Evolutionary conservation across 2,113 vertebrate species (phyloP).

Genomic region (Calidris pugnax): DNA sequence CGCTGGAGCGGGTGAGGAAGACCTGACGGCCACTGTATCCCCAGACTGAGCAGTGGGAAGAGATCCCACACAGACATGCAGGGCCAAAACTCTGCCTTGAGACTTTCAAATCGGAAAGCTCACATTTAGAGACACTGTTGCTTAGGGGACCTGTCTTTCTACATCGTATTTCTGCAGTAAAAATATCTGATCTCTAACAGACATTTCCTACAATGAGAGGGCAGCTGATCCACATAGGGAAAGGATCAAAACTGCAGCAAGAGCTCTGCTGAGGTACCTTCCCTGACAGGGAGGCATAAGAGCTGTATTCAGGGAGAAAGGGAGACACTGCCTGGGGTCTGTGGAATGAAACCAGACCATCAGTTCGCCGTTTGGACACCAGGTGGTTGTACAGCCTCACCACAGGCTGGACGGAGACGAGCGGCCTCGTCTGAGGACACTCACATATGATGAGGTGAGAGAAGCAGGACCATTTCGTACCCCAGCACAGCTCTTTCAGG

Average conservation of each 20-base stretch:
- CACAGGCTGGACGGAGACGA: neutral
- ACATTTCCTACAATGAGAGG: neutral
- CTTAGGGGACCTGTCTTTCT: neutral
- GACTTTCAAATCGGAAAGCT: neutral
- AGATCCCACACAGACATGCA: accelerated
- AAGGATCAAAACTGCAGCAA: neutral
- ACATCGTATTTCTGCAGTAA: neutral
- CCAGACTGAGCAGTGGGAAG: neutral
- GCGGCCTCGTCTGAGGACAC: accelerated
- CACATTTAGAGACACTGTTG: neutral
- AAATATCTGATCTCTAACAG: neutral
- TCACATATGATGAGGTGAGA: neutral
- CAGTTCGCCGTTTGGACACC: neutral
- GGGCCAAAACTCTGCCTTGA: neutral
- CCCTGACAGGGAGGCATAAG: accelerated
- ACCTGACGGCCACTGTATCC: neutral
- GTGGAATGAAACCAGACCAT: neutral
- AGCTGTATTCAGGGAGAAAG: neutral
- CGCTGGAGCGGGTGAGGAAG: neutral
- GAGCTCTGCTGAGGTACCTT: neutral
- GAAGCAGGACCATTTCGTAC: neutral
- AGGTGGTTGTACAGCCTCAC: constrained; percentile 24
- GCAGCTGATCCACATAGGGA: neutral
- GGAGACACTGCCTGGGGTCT: neutral
- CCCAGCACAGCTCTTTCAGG: neutral